Conservation (phyloP, 2,797 vertebrate genomes). For the Psittacula derbiana region DNA sequence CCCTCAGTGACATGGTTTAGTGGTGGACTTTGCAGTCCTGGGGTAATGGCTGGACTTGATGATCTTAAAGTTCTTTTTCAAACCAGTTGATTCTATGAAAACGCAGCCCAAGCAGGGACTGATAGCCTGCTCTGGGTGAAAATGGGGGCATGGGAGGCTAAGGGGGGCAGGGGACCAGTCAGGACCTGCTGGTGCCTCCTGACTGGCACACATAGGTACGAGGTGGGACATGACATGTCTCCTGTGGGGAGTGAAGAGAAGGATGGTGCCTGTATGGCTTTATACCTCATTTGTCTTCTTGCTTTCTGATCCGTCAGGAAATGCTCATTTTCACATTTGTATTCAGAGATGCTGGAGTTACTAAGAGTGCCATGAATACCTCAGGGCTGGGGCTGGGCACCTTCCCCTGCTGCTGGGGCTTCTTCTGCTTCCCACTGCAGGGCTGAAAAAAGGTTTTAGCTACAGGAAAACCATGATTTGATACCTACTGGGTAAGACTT, state of each 20-base stretch:
- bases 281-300: not conserved
- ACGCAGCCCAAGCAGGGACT: too few species aligned
- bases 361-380: not conserved
- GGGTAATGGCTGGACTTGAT: not conserved
- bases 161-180: not conserved
- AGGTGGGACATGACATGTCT: accelerated
- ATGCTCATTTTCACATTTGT: not conserved
- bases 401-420: accelerated
- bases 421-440: not conserved
- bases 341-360: not conserved
- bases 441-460: not conserved
- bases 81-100: not conserved
- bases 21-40: not conserved
- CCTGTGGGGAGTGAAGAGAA: not conserved
- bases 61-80: not conserved
- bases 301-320: not conserved
- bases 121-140: not conserved
- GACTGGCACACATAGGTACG: not conserved
- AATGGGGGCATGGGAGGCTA: not conserved
- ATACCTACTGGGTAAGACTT: not conserved
- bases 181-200: not conserved
- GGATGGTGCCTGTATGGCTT: accelerated
- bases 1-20: not conserved
- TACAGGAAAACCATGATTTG: not conserved
- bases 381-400: accelerated